Base-by-base conservation (phyloP, 2,113 vertebrate genomes). In the Phoenicopterus ruber region DNA sequence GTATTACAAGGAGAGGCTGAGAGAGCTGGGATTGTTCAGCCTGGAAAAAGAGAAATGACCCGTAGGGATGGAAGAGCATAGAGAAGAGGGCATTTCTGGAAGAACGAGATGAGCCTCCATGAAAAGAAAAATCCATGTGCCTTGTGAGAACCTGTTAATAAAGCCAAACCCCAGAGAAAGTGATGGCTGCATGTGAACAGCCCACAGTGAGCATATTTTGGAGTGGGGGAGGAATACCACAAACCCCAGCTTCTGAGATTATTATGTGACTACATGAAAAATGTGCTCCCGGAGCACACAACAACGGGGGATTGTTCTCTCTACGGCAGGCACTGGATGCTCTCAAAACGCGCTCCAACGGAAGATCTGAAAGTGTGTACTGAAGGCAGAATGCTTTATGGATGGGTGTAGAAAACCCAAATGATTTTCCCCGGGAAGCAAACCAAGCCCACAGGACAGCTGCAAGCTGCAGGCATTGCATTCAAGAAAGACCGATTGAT, bases 151-250 rank as follows among this genome's bases (percentile, higher is more conserved):
- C 9, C 19, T 80, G 32, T 38, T 69, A 57, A 22, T 52, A 76
- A 76, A 72, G 62, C 62, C 50, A 76, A 44, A 52, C 12, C 31
- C 52, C 67, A 49, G 86, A 57, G 44, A 92, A 92, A 84, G 46
- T 52, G 57, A 70, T 31, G 28, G 46, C 50, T 91, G 85, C 65
- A 6, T 62, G 17, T 70, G 46, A 46, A 54, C 50, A 83, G 55
- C 76, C 94, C 86, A 92, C 71, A 2, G 40, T 12, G 58, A 93
- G 40, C 78, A 76, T 96, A 71, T 58, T 96, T 96, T 58, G 65
- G 38, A 77, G 61, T 36, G 81, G 89, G 74, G 63, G 91, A 92
- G 72, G 93, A 94, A 89, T 81, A 47, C 31, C 70, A 86, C 50
- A 74, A 49, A 34, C 47, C 47, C 40, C 67, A 12, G 50, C n/a